Conservation (phyloP, 2,797 vertebrate species). For the Sebastes taczanowskii region DNA sequence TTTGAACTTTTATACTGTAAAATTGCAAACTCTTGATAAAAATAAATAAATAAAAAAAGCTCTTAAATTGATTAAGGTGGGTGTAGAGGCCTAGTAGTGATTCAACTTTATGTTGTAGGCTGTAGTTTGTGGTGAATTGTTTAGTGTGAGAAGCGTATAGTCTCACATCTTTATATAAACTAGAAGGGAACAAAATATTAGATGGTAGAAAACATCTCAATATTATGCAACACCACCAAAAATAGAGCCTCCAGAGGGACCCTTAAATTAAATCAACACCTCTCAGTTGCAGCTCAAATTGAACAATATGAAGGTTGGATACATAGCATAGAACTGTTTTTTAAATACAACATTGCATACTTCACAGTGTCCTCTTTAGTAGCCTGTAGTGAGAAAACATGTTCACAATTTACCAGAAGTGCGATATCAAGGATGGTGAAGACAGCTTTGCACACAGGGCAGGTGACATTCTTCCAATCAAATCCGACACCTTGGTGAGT, state of each 20-base stretch:
- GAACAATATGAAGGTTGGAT: background rate
- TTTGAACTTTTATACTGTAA: too few species aligned
- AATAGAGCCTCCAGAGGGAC: background rate
- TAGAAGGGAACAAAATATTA: background rate
- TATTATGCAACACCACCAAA: background rate
- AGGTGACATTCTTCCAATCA: conserved; percentile 80
- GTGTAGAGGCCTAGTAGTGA: too few species aligned
- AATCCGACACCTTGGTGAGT: conserved; percentile 40
- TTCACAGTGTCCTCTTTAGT: background rate
- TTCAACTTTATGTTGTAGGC: background rate
- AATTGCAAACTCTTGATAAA: too few species aligned
- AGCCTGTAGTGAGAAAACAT: background rate
- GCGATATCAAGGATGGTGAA: conserved; percentile 81
- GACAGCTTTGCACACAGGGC: conserved; percentile 73
- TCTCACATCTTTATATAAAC: background rate
- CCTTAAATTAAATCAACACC: background rate
- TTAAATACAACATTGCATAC: background rate
- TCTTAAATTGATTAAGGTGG: too few species aligned
- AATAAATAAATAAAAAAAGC: too few species aligned
- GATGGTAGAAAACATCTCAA: background rate
- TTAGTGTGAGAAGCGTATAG: background rate
- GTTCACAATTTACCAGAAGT: conserved; percentile 77
- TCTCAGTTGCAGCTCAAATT: background rate
- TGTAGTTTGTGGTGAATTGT: background rate
- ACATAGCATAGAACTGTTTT: background rate